A percentile compares a stretch with the other conserved stretches of the same genome.
Conservation (phyloP, 2,797 vertebrate genomes). For the Siniperca undulata region DNA sequence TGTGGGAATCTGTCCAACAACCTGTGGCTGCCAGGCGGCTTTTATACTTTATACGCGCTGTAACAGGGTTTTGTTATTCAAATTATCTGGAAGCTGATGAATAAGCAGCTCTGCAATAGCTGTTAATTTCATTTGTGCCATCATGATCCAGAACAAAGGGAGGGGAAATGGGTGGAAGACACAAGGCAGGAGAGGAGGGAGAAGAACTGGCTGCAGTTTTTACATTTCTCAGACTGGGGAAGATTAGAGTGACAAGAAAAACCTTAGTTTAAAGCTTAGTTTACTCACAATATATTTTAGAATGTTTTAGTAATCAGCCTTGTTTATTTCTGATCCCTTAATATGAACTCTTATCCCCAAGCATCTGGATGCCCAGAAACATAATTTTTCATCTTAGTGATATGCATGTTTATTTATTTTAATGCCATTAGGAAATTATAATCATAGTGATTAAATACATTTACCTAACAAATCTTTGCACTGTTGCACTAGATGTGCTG, state of each 20-base stretch:
- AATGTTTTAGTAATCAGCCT: not conserved
- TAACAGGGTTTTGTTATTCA: slow-evolving; percentile 82
- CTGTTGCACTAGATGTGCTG: not conserved
- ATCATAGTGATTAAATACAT: not conserved
- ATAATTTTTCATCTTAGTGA: not conserved
- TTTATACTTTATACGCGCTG: slow-evolving; percentile 80
- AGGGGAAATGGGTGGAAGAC: slow-evolving; percentile 53
- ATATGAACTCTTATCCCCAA: not conserved
- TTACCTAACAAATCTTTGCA: not conserved
- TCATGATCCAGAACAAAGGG: slow-evolving; percentile 68
- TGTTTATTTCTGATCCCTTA: not conserved
- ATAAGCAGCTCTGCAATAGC: slow-evolving; percentile 81
- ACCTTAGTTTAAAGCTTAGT: not conserved
- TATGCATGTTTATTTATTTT: not conserved
- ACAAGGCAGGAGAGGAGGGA: slow-evolving; percentile 29
- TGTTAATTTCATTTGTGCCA: slow-evolving; percentile 79
- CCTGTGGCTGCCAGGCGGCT: slow-evolving; percentile 73
- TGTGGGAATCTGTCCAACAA: slow-evolving; percentile 81
- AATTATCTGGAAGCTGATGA: slow-evolving; percentile 84
- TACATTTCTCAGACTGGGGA: slow-evolving; percentile 25
- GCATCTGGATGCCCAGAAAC: too few relatives aligned
- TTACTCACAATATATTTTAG: not conserved
- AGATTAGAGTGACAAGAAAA: slow-evolving; percentile 1
- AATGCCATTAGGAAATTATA: not conserved
- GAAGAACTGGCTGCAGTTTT: slow-evolving; percentile 23